Evolutionary conservation across 2,113 vertebrate genomes (phyloP).

Genomic region (Paramisgurnus dabryanus): DNA sequence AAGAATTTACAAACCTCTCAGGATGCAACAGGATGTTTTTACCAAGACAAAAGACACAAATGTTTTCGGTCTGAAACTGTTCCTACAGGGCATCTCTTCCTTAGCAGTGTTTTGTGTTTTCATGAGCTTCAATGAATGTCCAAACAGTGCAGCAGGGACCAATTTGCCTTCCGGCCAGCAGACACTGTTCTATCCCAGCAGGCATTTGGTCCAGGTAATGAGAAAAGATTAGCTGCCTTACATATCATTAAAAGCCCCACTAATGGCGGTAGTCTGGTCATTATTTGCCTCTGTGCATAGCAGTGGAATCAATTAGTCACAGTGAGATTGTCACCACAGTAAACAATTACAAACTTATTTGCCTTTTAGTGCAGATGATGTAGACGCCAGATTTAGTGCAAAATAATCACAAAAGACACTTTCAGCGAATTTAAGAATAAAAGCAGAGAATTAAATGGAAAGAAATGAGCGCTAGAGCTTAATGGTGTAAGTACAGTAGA

Average conservation of each 20-base stretch:
- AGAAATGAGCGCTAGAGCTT: neutral
- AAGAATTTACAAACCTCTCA: neutral
- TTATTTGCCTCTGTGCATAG: conserved; percentile 53
- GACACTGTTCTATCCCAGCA: conserved; percentile 20
- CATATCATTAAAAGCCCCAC: conserved; percentile 46
- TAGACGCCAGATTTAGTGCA: neutral
- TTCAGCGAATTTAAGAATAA: neutral
- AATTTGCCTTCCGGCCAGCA: conserved; percentile 40
- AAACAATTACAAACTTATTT: conserved; percentile 38
- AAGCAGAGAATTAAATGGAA: neutral
- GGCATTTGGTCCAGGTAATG: conserved; percentile 53
- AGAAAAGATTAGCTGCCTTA: conserved; percentile 57
- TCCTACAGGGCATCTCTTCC: neutral
- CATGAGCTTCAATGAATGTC: conserved; percentile 17
- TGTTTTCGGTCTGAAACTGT: neutral
- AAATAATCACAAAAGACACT: neutral
- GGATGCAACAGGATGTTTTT: neutral
- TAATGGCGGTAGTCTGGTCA: conserved; percentile 42
- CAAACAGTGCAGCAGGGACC: conserved; percentile 31
- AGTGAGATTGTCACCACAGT: conserved; percentile 43
- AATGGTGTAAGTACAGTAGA: conserved; percentile 14
- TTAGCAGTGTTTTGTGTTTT: conserved; percentile 5
- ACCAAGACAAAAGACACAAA: neutral
- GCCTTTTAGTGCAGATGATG: conserved; percentile 9
- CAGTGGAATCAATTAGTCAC: conserved; percentile 43